Evolutionary conservation across 2,797 vertebrate genomes (phyloP).

Genomic region (Halcyon chelicuti): DNA sequence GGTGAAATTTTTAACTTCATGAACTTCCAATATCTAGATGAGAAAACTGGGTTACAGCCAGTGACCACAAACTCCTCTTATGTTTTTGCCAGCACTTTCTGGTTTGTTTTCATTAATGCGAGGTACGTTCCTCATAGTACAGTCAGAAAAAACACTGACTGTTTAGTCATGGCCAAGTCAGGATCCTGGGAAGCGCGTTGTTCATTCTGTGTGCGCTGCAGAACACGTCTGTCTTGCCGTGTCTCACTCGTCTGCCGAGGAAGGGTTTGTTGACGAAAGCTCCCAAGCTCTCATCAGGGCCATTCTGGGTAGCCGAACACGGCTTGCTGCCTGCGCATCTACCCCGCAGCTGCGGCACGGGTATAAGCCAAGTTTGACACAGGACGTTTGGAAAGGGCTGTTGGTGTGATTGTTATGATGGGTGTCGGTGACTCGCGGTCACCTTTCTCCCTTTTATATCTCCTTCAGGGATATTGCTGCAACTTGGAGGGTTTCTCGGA

Average conservation of each 20-base stretch:
- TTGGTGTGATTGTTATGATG: neutral
- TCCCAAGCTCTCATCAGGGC: neutral
- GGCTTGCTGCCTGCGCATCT: accelerated
- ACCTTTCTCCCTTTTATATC: neutral
- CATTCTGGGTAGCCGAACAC: accelerated
- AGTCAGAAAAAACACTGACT: neutral
- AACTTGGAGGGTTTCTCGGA: neutral
- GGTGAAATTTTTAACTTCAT: neutral
- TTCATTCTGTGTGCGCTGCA: neutral
- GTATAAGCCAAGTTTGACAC: neutral
- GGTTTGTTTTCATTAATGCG: neutral
- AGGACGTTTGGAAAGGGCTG: neutral
- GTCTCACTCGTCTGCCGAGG: neutral
- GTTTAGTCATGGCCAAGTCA: neutral
- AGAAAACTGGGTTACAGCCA: neutral
- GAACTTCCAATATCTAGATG: neutral
- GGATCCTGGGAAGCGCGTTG: neutral
- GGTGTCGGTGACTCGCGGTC: neutral
- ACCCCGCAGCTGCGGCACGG: neutral
- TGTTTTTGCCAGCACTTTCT: neutral
- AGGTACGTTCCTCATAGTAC: neutral
- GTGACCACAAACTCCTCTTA: neutral
- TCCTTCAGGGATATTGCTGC: neutral
- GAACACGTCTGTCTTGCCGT: neutral
- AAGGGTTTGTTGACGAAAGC: neutral